phyloP scores from a whole-genome alignment of 2,888 invertebrate genomes.

The Cremastinae sp. region DNA sequence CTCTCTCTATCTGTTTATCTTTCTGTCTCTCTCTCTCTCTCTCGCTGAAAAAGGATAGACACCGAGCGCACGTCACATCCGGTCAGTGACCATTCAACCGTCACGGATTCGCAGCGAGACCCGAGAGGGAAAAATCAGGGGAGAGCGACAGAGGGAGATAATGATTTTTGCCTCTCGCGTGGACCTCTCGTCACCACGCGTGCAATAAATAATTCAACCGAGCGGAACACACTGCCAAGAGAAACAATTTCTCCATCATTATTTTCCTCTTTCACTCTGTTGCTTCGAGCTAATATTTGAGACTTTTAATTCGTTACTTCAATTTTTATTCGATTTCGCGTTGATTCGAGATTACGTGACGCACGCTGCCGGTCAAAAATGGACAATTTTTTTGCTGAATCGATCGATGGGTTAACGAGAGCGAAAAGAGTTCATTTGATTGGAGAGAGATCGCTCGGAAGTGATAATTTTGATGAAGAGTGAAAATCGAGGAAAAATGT shows the following conservation, averaged over 20 bases:
- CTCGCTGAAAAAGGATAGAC: constrained; percentile 67
- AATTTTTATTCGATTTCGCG: too few relatives aligned
- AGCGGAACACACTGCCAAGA: constrained; percentile 43
- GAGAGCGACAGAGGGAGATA: constrained; percentile 9
- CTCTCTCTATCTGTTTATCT: constrained; percentile 57
- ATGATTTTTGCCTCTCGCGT: constrained; percentile 30
- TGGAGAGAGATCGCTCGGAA: too few relatives aligned
- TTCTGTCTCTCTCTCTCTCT: constrained; percentile 17
- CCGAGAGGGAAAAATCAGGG: not conserved
- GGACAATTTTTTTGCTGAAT: too few relatives aligned
- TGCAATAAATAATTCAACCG: constrained; percentile 56
- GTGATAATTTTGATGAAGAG: too few relatives aligned
- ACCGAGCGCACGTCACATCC: constrained; percentile 72
- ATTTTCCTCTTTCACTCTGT: constrained; percentile 21
- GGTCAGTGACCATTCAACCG: constrained; percentile 78
- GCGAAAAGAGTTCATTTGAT: too few relatives aligned
- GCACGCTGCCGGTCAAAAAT: too few relatives aligned
- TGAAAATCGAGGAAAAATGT: too few relatives aligned
- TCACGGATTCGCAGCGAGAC: constrained; percentile 63
- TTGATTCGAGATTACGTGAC: too few relatives aligned
- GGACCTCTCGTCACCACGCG: constrained; percentile 39
- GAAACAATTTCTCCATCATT: constrained; percentile 48
- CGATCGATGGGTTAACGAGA: too few relatives aligned
- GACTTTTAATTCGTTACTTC: too few relatives aligned
- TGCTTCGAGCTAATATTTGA: constrained; percentile 9